These are phyloP conservation scores for Mimumesa dahlbomi DNA, from an alignment of 2,888 invertebrate genomes.

Conservation along the genomic window DNA sequence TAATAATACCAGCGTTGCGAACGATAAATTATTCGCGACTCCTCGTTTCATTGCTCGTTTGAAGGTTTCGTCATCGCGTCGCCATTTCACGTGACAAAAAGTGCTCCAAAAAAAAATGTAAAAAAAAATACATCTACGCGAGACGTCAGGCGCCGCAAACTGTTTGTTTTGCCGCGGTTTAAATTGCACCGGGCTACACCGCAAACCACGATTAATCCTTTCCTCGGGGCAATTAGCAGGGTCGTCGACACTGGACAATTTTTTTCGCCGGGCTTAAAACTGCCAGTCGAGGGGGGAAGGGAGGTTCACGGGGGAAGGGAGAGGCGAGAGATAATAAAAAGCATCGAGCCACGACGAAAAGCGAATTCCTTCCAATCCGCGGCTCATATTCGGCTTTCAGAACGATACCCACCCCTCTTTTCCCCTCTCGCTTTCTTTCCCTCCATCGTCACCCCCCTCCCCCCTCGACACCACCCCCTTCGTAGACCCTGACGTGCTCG, in stretches of 20 bases:
- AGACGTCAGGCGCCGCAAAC: neutral
- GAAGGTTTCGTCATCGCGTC: too few relatives aligned
- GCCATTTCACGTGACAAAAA: neutral
- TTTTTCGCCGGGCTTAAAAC: neutral
- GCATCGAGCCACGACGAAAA: conserved; percentile 27
- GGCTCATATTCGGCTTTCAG: conserved; percentile 43
- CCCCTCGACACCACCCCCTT: conserved; percentile 3
- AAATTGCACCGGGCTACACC: conserved; percentile 10
- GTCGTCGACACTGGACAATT: conserved; percentile 8
- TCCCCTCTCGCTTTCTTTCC: neutral
- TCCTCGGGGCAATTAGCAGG: conserved; percentile 28
- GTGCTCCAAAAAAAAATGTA: too few relatives aligned
- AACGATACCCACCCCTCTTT: conserved; percentile 3
- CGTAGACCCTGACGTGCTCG: conserved; percentile 54
- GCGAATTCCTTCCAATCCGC: conserved; percentile 42
- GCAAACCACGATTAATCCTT: conserved; percentile 23
- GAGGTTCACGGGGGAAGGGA: neutral
- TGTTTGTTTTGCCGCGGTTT: conserved; percentile 13
- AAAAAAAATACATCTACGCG: too few relatives aligned
- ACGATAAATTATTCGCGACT: conserved; percentile 12
- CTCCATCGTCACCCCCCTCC: neutral
- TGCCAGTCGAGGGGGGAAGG: neutral
- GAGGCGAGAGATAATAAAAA: too few relatives aligned
- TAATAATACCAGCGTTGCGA: neutral
- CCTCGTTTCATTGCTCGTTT: too few relatives aligned